Evolutionary conservation across 2,888 invertebrate genomes (phyloP), one percentile per base, ranked within the genome.

Genomic region (Buathra laborator): DNA sequence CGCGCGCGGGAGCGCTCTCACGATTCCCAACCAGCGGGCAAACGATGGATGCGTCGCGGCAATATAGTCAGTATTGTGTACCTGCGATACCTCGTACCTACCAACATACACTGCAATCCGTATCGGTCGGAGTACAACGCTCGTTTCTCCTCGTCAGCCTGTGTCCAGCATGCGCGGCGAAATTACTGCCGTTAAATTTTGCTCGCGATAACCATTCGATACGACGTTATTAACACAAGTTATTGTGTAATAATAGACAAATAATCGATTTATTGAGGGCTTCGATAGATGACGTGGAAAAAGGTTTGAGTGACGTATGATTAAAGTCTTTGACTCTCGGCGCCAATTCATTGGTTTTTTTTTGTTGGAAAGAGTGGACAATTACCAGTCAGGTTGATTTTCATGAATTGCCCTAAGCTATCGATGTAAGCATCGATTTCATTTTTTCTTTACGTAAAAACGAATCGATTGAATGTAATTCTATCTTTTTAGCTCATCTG

Each of bases 31-130:
- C 14, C 59, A n/a, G 37, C 75, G 48, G 37, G 44, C 83, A 72
- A 76, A 67, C 80, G 64, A 84, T 72, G 74, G 76, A 80, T 80
- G 77, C 72, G 67, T 74, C 51, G 59, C 64, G 70, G 67, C 70
- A 64, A 81, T 59, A 67, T 71, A 66, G 83, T 79, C 76, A 77
- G 83, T 32, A 6, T 19, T 66, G 76, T 66, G 66, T 53, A 51
- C 24, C 53, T 66, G 51, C 53, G 64, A 66, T 76, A 76, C 37
- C 62, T 32, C n/a, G 16, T 66, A 43, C 16, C 14, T 2, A 7
- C 16, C 37, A 7, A 53, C 16, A 37, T 32, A 53, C 24, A n/a
- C 51, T n/a, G 1, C 37, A 66, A 66, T 66, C 43, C 14, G 62
- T 32, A 62, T 62, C 62, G 62, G 62, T 32, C 51, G 16, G 53